Evolutionary conservation across 2,888 invertebrate genomes (phyloP), one percentile per base, ranked within the genome.

Genomic region (Tenthredo amoena): DNA sequence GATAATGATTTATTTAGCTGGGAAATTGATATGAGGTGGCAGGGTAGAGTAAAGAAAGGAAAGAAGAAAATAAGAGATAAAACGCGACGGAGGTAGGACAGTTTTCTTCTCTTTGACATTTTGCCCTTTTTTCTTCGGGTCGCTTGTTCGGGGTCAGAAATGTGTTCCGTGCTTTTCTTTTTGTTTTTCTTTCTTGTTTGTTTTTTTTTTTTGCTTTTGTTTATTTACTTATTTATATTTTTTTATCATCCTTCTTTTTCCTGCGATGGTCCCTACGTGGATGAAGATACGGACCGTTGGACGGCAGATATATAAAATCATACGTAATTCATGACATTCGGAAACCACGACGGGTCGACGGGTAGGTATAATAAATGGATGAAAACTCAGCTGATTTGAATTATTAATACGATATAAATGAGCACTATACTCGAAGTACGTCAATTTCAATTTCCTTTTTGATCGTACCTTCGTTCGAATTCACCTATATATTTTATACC

Each of bases 1-100:
- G 88, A 89, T 90, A 88, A 90, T 91, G 90, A 90, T 91, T 90
- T 91, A 90, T 90, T 90, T 90, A 90, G 86, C 62, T 68, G 86
- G 71, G 72, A 55, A 84, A 84, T 84, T 84, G 74, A 76, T 76
- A 81, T 62, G n/a, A 81, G 81, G 37, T 81, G 81, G 37, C 81
- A 37, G 40, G 62, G 40, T 68, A 18, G 43, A 62, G 58, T 9
- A 12, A 37, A 62, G 40, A 12, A 62, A 9, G 40, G 5, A 62
- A n/a, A 76, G 31, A 9, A 62, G 5, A 62, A n/a, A 50, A 50
- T 50, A 40, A 34, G 31, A 18, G 81, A 18, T 5, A 15, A 21
- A 58, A n/a, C 7, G 58, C n/a, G 10, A 58, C 47, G 34, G 12
- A 18, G 15, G 62, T 40, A 2, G 40, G 40, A 62, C 81, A 81